A percentile compares a stretch with the other conserved stretches of the same genome.
These are phyloP conservation scores for Propsilocerus akamusi DNA, from an alignment of 1,140 invertebrate species.

Conservation along the genomic window DNA sequence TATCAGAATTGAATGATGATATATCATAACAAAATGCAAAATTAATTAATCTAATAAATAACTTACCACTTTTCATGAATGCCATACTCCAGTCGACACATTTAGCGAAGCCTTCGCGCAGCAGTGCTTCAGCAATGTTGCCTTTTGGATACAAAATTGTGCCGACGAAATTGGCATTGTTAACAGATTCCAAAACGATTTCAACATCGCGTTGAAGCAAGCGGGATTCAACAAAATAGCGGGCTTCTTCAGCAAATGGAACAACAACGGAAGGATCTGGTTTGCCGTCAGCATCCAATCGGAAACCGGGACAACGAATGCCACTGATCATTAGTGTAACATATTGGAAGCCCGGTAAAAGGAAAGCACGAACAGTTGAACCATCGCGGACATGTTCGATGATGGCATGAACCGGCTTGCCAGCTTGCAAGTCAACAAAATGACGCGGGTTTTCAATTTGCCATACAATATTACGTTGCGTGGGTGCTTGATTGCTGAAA, in stretches of 20 bases:
- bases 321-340: slow-evolving; percentile 90
- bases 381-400: slow-evolving; percentile 95
- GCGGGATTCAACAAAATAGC: slow-evolving; percentile 78
- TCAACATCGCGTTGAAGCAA: slow-evolving; percentile 87
- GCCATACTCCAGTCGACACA: slow-evolving; percentile 97
- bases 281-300: slow-evolving; percentile 45
- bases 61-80: slow-evolving; percentile 51
- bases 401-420: slow-evolving; percentile 67
- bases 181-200: slow-evolving; percentile 77
- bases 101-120: slow-evolving; percentile 81
- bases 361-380: slow-evolving; percentile 76
- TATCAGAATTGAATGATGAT: neutral
- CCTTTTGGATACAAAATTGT: slow-evolving; percentile 82
- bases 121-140: slow-evolving; percentile 87
- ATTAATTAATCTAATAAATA: neutral
- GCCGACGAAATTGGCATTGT: slow-evolving; percentile 86
- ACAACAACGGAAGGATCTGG: slow-evolving; percentile 31
- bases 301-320: slow-evolving; percentile 65
- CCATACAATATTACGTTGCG: slow-evolving; percentile 72
- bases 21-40: slow-evolving; percentile 5
- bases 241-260: slow-evolving; percentile 30
- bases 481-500: slow-evolving; percentile 36
- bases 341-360: slow-evolving; percentile 70
- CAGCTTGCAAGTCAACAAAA: slow-evolving; percentile 61
- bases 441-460: slow-evolving; percentile 60